Evolutionary conservation across 2,797 vertebrate species (phyloP), one percentile per base, ranked within the genome.

Genomic region (Microchirus variegatus): DNA sequence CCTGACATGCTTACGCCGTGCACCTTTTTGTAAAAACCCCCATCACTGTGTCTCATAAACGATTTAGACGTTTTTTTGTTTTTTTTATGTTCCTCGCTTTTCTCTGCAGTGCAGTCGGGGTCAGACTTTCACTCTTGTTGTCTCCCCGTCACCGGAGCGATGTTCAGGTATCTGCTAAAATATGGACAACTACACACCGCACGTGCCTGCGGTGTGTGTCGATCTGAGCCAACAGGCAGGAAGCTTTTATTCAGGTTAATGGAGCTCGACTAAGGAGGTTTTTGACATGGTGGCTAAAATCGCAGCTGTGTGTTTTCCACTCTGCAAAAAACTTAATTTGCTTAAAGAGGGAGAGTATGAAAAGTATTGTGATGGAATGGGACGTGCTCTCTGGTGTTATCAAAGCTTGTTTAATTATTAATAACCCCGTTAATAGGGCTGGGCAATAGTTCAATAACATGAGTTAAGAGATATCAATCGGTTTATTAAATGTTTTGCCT

Each of bases 41-140:
- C n/a, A 51, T 74, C 68, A 45, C 69, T 56, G 52, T 78, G 63
- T 49, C 18, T 59, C 16, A 16, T 57, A 15, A 5, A 51, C 49
- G n/a, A 18, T 53, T 31, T 5, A 51, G n/a, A 62, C 10, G 4
- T 53, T 53, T 78, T 74, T 68, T 41, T 70, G 46, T 71, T 63
- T 50, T 53, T 53, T 78, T 74, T 68, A 43, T 70, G 46, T 71
- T 63, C 53, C 41, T 55, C 48, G 58, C n/a, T 38, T 67, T 49
- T 16, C 47, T 44, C 18, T 14, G 52, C 31, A 47, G 45, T 11
- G 52, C 31, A 44, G 45, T 17, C 1, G 40, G 35, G 35, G 13
- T 59, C 1, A 13, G 31, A 31, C 31, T 6, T 31, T 31, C 31
- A 31, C 6, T 1, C 46, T 53, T 53, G 49, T 14, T 9, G n/a